These are phyloP conservation scores for Enteromius mattozi DNA, from an alignment of 2,797 vertebrate species.

Conservation along the genomic window DNA sequence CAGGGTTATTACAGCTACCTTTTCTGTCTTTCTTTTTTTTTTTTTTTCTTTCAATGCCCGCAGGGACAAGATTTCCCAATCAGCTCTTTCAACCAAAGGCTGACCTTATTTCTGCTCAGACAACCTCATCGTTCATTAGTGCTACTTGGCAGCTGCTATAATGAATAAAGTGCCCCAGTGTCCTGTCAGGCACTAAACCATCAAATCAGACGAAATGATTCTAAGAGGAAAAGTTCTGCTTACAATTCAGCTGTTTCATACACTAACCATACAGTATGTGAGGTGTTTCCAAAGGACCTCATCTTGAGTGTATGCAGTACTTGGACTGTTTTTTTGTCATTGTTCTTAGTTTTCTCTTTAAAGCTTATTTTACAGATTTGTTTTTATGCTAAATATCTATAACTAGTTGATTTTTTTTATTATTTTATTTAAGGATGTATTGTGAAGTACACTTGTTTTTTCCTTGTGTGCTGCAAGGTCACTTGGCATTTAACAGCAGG, in stretches of 20 bases:
- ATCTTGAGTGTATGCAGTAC: not conserved
- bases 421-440: not conserved
- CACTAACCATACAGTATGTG: not conserved
- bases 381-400: not conserved
- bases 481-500: not conserved
- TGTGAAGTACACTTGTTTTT: not conserved
- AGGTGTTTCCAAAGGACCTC: not conserved
- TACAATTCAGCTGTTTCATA: not conserved
- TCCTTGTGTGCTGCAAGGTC: too few species aligned
- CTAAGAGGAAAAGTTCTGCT: not conserved
- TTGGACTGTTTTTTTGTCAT: not conserved
- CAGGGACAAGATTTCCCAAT: slow-evolving; percentile 22
- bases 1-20: not conserved
- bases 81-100: slow-evolving; percentile 14
- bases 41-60: not conserved
- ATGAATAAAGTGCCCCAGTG: slow-evolving; percentile 44
- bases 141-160: slow-evolving; percentile 34
- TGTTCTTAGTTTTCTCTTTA: not conserved
- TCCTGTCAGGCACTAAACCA: slow-evolving; percentile 25
- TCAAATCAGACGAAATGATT: not conserved
- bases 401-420: not conserved
- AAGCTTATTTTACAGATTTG: not conserved
- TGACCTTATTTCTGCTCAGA: slow-evolving; percentile 40
- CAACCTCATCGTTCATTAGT: slow-evolving; percentile 47
- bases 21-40: not conserved